Evolutionary conservation across 2,888 invertebrate genomes (phyloP).

Genomic region (Melinopterus prodromus): DNA sequence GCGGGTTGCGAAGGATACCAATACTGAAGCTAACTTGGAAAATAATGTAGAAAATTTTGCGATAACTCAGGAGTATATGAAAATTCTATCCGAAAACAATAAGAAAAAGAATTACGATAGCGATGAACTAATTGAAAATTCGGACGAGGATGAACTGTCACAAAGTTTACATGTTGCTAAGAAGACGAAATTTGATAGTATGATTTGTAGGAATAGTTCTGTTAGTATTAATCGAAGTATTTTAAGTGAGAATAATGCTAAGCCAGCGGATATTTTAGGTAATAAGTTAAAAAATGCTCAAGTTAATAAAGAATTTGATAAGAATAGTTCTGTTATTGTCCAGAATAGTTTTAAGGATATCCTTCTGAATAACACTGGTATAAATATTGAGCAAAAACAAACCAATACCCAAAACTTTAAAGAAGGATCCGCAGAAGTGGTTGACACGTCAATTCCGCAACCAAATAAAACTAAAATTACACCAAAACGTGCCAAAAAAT

Average conservation of each 20-base stretch:
- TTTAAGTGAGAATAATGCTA: not conserved
- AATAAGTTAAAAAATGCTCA: not conserved
- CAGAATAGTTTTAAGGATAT: not conserved
- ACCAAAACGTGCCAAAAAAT: not conserved
- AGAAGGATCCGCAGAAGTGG: not conserved
- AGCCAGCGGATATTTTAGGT: not conserved
- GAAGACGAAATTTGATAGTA: constrained; percentile 44
- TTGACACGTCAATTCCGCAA: no score
- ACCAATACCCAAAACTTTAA: not conserved
- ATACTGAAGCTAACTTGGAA: constrained; percentile 23
- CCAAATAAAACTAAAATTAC: not conserved
- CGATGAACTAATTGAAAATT: constrained; percentile 70
- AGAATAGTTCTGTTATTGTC: constrained; percentile 13
- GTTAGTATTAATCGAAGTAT: not conserved
- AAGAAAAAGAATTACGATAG: constrained; percentile 63
- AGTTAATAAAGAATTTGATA: constrained; percentile 17
- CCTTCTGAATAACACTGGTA: not conserved
- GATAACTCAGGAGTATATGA: constrained; percentile 41
- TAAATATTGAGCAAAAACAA: not conserved
- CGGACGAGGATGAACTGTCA: constrained; percentile 56
- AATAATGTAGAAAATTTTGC: constrained; percentile 52
- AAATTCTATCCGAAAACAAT: constrained; percentile 13
- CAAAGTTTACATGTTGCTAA: constrained; percentile 49
- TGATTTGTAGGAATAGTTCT: not conserved
- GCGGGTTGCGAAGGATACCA: constrained; percentile 56